phyloP scores from a whole-genome alignment of 2,888 invertebrate species.

The Neoaliturus tenellus region DNA sequence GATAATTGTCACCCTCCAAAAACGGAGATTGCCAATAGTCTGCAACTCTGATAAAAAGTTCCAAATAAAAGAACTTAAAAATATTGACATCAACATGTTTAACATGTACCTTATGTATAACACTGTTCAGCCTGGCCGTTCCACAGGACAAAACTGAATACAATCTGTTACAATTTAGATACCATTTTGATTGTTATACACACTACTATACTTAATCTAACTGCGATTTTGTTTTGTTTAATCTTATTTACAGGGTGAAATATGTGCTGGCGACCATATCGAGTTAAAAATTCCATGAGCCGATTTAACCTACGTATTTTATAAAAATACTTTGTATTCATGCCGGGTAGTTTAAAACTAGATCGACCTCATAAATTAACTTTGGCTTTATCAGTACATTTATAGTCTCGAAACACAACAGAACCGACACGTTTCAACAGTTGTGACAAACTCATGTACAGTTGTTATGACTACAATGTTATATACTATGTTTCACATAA shows the following conservation, averaged over 20 bases:
- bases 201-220: conserved; percentile 26
- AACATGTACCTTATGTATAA: conserved; percentile 63
- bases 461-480: neutral
- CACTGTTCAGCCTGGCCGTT: conserved; percentile 1
- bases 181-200: conserved; percentile 55
- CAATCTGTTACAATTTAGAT: conserved; percentile 55
- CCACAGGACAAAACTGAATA: conserved; percentile 38
- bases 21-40: conserved; percentile 56
- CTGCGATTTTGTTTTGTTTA: neutral
- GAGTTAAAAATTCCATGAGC: conserved; percentile 31
- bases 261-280: conserved; percentile 1
- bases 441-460: neutral
- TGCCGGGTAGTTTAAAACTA: conserved; percentile 38
- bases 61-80: conserved; percentile 65
- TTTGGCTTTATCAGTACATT: conserved; percentile 25
- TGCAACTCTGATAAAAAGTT: conserved; percentile 58
- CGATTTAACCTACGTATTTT: neutral
- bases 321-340: conserved; percentile 47
- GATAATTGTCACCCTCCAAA: conserved; percentile 54
- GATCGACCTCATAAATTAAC: conserved; percentile 34
- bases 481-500: neutral
- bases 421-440: conserved; percentile 19
- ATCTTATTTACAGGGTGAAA: conserved; percentile 34
- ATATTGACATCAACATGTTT: conserved; percentile 64
- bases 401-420: neutral